These are phyloP conservation scores for Platichthys flesus DNA, from an alignment of 2,113 vertebrate genomes.

Conservation along the genomic window DNA sequence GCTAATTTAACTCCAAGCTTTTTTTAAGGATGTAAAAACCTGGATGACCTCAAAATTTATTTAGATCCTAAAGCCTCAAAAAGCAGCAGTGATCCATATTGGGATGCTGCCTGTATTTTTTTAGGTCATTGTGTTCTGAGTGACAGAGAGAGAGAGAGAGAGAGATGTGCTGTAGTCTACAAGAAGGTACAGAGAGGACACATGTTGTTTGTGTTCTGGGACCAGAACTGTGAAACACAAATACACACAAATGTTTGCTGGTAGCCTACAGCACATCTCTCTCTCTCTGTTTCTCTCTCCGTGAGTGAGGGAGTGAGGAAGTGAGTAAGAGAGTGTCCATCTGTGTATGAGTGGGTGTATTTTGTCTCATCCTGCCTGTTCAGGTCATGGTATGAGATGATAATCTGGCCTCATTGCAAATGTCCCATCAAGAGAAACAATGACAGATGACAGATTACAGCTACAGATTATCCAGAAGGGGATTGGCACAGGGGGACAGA, in stretches of 20 bases:
- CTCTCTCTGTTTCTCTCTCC: background rate
- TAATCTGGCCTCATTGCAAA: conserved; percentile 76
- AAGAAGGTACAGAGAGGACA: background rate
- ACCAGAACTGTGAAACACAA: background rate
- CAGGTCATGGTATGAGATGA: conserved; percentile 69
- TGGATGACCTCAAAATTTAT: too few relatives aligned
- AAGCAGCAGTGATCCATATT: too few relatives aligned
- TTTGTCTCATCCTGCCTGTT: conserved; percentile 44
- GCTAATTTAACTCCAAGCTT: too few relatives aligned
- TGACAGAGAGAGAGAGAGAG: background rate
- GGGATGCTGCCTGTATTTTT: too few relatives aligned
- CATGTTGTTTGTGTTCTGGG: too few relatives aligned
- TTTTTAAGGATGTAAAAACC: too few relatives aligned
- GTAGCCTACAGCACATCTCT: background rate
- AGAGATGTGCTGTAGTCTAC: background rate
- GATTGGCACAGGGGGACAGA: conserved; percentile 32
- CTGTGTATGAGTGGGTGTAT: conserved; percentile 62
- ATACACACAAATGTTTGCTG: background rate
- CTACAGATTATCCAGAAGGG: conserved; percentile 69
- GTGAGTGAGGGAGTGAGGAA: conserved; percentile 7
- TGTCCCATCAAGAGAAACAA: conserved; percentile 73
- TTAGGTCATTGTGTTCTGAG: too few relatives aligned
- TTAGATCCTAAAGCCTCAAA: too few relatives aligned
- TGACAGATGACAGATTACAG: conserved; percentile 82
- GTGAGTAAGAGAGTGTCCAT: conserved; percentile 19